Conservation (phyloP, 2,888 invertebrate species). For the Platycheirus albimanus region DNA sequence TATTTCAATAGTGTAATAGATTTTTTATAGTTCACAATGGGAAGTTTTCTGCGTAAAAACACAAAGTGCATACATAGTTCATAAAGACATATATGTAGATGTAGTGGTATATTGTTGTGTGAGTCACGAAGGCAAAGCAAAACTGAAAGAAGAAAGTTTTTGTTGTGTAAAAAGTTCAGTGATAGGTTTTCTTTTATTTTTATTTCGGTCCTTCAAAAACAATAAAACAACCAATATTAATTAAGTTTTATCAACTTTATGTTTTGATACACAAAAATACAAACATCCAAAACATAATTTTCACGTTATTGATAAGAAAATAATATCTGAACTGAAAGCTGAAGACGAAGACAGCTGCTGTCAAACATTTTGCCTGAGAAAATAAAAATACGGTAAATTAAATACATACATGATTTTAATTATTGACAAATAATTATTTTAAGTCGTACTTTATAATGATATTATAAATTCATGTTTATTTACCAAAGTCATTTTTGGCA, state of each 20-base stretch:
- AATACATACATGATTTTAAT: neutral
- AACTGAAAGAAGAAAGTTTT: constrained; percentile 70
- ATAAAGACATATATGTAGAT: no score
- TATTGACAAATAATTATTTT: neutral
- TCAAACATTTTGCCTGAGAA: constrained; percentile 21
- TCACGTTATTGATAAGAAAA: neutral
- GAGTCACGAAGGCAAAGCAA: constrained; percentile 57
- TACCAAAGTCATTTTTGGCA: neutral
- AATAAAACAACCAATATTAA: neutral
- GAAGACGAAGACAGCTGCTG: constrained; percentile 54
- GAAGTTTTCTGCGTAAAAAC: constrained; percentile 17
- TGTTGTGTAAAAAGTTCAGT: constrained; percentile 57
- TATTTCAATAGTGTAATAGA: constrained; percentile 49
- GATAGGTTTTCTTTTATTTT: constrained; percentile 42
- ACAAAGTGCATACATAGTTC: constrained; percentile 49
- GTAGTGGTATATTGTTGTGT: constrained; percentile 59
- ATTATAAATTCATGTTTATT: neutral
- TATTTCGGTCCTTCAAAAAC: neutral
- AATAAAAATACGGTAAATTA: constrained; percentile 24
- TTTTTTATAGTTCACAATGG: constrained; percentile 20
- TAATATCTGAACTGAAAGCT: no score
- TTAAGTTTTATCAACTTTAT: neutral
- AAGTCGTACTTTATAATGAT: no score
- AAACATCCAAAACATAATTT: neutral
- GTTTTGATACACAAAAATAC: constrained; percentile 14